phyloP scores from a whole-genome alignment of 1,140 invertebrate genomes.

The Nylanderia fulva region DNA sequence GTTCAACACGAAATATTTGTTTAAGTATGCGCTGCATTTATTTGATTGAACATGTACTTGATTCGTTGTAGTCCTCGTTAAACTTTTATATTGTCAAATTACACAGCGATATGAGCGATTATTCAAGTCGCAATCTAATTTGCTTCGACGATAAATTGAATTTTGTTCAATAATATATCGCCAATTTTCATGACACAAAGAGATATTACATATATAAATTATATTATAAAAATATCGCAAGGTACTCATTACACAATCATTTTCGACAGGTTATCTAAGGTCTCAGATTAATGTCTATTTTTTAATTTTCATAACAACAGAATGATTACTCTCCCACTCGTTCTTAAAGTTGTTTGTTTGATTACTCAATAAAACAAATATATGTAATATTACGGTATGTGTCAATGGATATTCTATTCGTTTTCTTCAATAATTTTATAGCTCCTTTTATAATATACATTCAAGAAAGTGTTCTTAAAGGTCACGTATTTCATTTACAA shows the following conservation, averaged over 20 bases:
- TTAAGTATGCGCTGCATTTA: constrained; percentile 22
- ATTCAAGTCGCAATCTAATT: constrained; percentile 25
- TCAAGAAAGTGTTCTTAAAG: not conserved
- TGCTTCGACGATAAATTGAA: not conserved
- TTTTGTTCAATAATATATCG: constrained; percentile 5
- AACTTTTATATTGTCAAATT: constrained; percentile 33
- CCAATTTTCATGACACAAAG: not conserved
- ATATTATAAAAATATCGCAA: constrained; percentile 48
- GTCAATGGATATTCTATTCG: not conserved
- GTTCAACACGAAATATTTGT: not conserved
- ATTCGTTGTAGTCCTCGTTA: constrained; percentile 23
- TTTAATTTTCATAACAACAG: constrained; percentile 50
- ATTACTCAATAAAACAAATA: not conserved
- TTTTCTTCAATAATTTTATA: not conserved
- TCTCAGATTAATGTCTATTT: constrained; percentile 61
- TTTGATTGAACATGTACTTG: constrained; percentile 32
- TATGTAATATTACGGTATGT: not conserved
- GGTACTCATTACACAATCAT: constrained; percentile 57
- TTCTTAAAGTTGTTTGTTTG: constrained; percentile 54
- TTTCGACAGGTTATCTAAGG: constrained; percentile 62
- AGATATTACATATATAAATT: constrained; percentile 2
- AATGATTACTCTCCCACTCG: constrained; percentile 16
- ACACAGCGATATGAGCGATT: not conserved
- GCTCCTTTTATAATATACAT: not conserved
- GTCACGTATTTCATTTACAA: not conserved